A percentile compares a stretch with the other conserved stretches of the same genome.
phyloP scores from a whole-genome alignment of 2,113 vertebrate genomes.

The Pycnonotus jocosus region DNA sequence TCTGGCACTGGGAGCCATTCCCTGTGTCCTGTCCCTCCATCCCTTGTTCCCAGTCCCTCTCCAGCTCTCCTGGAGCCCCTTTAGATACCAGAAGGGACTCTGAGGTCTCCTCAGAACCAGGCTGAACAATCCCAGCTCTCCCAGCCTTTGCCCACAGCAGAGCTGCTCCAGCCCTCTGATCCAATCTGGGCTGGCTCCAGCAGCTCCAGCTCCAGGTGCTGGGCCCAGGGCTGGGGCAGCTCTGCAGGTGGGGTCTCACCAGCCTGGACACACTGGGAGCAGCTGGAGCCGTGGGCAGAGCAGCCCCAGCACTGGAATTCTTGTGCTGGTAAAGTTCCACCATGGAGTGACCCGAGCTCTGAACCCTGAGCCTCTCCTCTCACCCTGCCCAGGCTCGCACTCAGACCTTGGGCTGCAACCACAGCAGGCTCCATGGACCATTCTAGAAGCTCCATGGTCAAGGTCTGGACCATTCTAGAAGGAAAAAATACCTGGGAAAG shows the following conservation, averaged over 20 bases:
- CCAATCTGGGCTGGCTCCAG: background rate
- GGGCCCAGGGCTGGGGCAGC: background rate
- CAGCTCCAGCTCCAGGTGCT: background rate
- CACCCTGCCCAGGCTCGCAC: background rate
- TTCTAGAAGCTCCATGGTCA: background rate
- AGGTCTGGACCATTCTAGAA: background rate
- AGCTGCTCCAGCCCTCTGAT: background rate
- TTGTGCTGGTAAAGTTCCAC: no score
- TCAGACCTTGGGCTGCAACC: background rate
- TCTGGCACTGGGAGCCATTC: background rate
- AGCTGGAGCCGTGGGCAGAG: background rate
- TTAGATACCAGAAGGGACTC: rapidly evolving
- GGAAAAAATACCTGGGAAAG: background rate
- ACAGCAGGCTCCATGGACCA: background rate
- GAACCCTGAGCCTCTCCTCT: background rate
- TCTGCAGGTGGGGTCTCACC: background rate
- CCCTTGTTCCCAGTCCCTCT: background rate
- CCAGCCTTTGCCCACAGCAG: background rate
- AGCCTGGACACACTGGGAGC: rapidly evolving
- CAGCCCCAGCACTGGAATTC: background rate
- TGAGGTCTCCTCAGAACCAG: background rate
- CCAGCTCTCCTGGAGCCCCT: background rate
- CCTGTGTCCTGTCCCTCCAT: background rate
- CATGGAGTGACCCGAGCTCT: rapidly evolving
- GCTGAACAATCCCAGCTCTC: background rate